These are phyloP conservation scores for Meloe dianella DNA, from an alignment of 2,888 invertebrate species.

Conservation along the genomic window DNA sequence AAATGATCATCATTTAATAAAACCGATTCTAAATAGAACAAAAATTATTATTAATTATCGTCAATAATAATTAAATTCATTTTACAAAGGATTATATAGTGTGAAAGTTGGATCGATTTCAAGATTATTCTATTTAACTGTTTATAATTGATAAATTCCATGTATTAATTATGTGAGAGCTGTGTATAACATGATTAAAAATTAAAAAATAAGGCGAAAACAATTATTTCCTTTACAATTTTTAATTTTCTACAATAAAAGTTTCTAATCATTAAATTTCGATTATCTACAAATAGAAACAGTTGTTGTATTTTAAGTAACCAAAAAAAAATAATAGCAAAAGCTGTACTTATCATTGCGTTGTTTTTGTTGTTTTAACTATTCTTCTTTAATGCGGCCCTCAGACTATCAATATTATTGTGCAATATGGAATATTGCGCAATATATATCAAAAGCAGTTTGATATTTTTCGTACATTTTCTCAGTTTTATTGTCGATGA, in stretches of 20 bases:
- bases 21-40: neutral
- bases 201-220: neutral
- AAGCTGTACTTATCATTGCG: too few species aligned
- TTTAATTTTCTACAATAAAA: neutral
- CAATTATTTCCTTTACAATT: neutral
- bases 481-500: too few species aligned
- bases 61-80: neutral
- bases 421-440: too few species aligned
- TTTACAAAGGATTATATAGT: neutral
- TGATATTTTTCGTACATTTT: too few species aligned
- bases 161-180: neutral
- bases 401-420: too few species aligned
- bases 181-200: neutral
- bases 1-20: neutral
- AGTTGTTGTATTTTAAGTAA: neutral
- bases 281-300: too few species aligned
- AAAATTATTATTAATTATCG: neutral
- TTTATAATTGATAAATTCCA: neutral
- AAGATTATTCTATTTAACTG: neutral
- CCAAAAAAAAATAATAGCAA: neutral
- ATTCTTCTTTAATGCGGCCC: neutral
- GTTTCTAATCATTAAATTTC: neutral
- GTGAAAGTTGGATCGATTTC: constrained; percentile 1
- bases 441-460: too few species aligned
- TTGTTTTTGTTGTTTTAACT: neutral